Base-by-base conservation (phyloP, 2,888 invertebrate species). In the Limnephilus lunatus region DNA sequence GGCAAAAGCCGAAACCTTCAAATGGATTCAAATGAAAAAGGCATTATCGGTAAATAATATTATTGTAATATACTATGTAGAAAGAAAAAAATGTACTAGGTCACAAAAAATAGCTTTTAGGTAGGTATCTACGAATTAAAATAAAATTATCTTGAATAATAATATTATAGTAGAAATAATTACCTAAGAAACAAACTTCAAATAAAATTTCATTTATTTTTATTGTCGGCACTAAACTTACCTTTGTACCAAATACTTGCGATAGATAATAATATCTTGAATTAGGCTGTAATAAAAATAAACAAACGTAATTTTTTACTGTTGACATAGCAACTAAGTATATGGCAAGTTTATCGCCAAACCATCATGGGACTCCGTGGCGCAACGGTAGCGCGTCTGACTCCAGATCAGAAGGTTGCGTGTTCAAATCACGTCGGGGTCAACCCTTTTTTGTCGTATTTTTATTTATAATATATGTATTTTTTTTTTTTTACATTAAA, bases 351-450 rank as follows among this genome's bases (percentile, higher is more conserved):
- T 92, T 82, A 35, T 68, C 68, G 32, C 44, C 0, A 9, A 0
- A 2, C 44, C 12, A 4, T 19, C 92, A 91, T n/a, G 19, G 94
- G 98, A 98, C 98, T 98, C 97, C 98, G 98, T 98, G 98, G 98
- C 98, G 98, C 98, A 98, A 98, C 98, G 98, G 98, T 98, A 98
- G 98, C 98, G 98, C 98, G 98, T 98, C 98, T 98, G 98, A 98
- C 98, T 98, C 98, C 98, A 98, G 98, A 98, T 98, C 98, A 98
- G 98, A 98, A 98, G 98, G 98, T 98, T 98, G 98, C 98, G 98
- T 98, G 98, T 98, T 98, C 98, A 98, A 98, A 98, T 98, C 98
- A 98, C 98, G 98, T 98, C 98, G 98, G 98, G 98, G 98, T 98
- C 98, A 98, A 95, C 86, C 9, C 53, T 7, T 85, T 85, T 85